Percentiles rank a stretch among this genome's conserved stretches.
These are phyloP conservation scores for Cheilosia urbana DNA, from an alignment of 2,888 invertebrate genomes.

Conservation along the genomic window DNA sequence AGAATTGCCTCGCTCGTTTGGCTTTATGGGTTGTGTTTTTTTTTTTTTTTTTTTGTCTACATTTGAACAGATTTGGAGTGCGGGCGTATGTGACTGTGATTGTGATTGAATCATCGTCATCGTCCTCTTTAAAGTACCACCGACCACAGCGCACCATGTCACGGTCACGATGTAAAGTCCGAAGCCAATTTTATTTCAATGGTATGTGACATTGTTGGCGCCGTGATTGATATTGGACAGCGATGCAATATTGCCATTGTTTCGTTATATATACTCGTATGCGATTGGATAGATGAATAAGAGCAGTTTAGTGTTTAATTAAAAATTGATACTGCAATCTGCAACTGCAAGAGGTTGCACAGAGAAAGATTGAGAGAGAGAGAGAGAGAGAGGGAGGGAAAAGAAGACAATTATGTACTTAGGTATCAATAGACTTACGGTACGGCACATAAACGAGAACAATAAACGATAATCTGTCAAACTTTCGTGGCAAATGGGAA, in stretches of 20 bases:
- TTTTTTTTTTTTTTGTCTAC: constrained; percentile 11
- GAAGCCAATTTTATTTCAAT: constrained; percentile 55
- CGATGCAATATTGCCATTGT: constrained; percentile 30
- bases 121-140: constrained; percentile 49
- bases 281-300: constrained; percentile 14
- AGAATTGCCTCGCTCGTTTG: constrained; percentile 34
- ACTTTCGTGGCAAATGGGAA: constrained; percentile 44
- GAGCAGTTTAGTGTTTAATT: constrained; percentile 37
- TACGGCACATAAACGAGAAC: constrained; percentile 9
- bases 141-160: constrained; percentile 31
- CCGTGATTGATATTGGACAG: constrained; percentile 47
- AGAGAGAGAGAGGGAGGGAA: too few relatives aligned
- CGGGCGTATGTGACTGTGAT: constrained; percentile 50
- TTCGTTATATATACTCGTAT: not conserved
- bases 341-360: not conserved
- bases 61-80: constrained; percentile 46
- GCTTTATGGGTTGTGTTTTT: not conserved
- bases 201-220: constrained; percentile 46
- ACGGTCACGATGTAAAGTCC: constrained; percentile 51
- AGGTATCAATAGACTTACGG: constrained; percentile 9
- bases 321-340: constrained; percentile 3
- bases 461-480: constrained; percentile 47
- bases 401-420: not conserved
- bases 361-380: too few relatives aligned
- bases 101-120: constrained; percentile 66